Evolutionary conservation across 2,797 vertebrate genomes (phyloP).

Genomic region (Eospalax fontanierii): DNA sequence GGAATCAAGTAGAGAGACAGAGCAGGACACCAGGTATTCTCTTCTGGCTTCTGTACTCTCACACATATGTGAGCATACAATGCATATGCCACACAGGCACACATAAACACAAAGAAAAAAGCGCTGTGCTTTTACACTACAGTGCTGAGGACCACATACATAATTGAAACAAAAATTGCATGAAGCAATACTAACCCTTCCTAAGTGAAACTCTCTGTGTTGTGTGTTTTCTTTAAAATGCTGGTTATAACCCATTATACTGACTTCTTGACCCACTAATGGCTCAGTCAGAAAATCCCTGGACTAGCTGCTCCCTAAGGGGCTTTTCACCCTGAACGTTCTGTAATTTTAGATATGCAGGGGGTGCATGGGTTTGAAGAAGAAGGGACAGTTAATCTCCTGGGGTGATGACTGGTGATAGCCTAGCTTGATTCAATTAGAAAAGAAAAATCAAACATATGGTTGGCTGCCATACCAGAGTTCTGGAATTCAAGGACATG

Average conservation of each 20-base stretch:
- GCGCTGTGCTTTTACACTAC: not conserved
- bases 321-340: constrained; percentile 35
- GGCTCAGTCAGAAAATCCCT: constrained; percentile 52
- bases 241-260: constrained; percentile 20
- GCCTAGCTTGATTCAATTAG: constrained; percentile 48
- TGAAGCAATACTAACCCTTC: not conserved
- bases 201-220: constrained; percentile 25
- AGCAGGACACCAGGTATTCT: not conserved
- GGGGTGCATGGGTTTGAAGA: constrained; percentile 45
- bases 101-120: not conserved
- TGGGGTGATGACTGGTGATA: constrained; percentile 42
- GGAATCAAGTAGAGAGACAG: not conserved
- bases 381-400: constrained; percentile 62
- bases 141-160: not conserved
- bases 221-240: constrained; percentile 26
- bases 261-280: constrained; percentile 64
- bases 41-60: not conserved
- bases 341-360: constrained; percentile 63
- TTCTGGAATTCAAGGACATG: constrained; percentile 60
- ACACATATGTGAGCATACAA: not conserved
- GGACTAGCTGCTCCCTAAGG: constrained; percentile 17
- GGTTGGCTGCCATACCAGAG: constrained; percentile 12
- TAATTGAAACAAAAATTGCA: constrained; percentile 56
- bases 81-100: not conserved
- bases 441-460: not conserved